These are phyloP conservation scores for Microcebus griseorufus DNA, from an alignment of 2,113 vertebrate genomes.

Conservation along the genomic window DNA sequence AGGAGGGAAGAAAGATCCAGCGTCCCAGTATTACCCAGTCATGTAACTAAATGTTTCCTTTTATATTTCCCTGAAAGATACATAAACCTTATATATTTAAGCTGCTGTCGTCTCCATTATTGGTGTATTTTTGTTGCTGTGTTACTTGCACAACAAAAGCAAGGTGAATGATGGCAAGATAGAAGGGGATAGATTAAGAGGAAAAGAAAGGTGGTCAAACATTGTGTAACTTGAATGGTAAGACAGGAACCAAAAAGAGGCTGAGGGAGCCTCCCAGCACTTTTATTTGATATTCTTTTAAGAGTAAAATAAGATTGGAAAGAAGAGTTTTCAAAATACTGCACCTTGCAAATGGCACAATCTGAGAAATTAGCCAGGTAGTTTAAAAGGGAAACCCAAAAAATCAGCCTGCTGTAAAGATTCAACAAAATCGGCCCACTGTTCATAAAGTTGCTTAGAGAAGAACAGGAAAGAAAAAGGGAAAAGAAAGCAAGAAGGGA, in stretches of 20 bases:
- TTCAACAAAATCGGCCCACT: background rate
- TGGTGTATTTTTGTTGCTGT: background rate
- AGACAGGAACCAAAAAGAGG: conserved; percentile 13
- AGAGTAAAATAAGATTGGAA: background rate
- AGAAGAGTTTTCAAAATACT: background rate
- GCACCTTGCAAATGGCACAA: background rate
- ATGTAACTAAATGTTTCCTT: background rate
- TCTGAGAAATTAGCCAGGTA: background rate
- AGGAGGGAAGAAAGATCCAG: background rate
- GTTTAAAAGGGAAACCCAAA: background rate
- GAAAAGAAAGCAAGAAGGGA: background rate
- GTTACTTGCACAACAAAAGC: background rate
- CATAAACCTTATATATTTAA: background rate
- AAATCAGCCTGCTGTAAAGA: background rate
- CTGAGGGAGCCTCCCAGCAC: background rate
- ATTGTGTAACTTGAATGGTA: background rate
- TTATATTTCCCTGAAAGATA: background rate
- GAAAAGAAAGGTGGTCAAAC: background rate
- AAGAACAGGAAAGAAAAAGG: background rate
- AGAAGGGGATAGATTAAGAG: background rate
- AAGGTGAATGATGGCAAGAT: background rate
- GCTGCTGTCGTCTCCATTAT: background rate
- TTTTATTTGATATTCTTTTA: conserved; percentile 4
- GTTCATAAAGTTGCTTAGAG: background rate
- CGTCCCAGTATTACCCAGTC: background rate